Percentiles rank a stretch among this genome's conserved stretches.
phyloP scores from a whole-genome alignment of 2,113 vertebrate genomes.

The Osmerus mordax region DNA sequence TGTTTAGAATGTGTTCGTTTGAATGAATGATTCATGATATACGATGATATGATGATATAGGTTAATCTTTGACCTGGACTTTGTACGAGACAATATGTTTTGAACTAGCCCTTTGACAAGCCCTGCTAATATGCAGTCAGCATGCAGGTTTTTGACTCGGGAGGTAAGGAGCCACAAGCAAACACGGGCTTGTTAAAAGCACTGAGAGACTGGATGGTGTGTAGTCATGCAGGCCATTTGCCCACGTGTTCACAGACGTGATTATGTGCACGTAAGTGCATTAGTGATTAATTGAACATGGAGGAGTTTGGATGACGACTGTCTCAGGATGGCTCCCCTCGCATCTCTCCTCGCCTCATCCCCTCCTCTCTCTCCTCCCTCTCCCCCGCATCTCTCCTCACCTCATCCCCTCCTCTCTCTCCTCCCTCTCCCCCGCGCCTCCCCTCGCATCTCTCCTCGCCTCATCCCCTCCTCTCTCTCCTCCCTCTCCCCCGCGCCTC shows the following conservation, averaged over 20 bases:
- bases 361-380: too few relatives aligned
- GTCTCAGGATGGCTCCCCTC: background rate
- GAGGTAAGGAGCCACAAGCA: constrained; percentile 7
- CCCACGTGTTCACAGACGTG: background rate
- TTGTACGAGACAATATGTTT: background rate
- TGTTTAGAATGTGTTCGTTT: too few relatives aligned
- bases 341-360: too few relatives aligned
- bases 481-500: background rate
- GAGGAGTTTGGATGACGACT: background rate
- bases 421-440: too few relatives aligned
- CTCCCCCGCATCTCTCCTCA: too few relatives aligned
- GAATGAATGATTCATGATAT: too few relatives aligned
- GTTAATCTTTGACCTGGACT: background rate
- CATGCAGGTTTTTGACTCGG: constrained; percentile 18
- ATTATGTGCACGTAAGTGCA: constrained; percentile 1
- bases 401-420: too few relatives aligned
- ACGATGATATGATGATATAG: background rate
- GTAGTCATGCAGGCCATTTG: too few relatives aligned
- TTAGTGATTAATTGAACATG: background rate
- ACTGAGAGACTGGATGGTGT: too few relatives aligned
- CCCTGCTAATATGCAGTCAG: constrained; percentile 36
- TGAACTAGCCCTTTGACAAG: constrained; percentile 27
- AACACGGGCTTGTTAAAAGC: background rate
- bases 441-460: background rate
- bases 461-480: too few relatives aligned